Base-by-base conservation (phyloP, 1,140 invertebrate species). In the Oryctes rhinoceros region DNA sequence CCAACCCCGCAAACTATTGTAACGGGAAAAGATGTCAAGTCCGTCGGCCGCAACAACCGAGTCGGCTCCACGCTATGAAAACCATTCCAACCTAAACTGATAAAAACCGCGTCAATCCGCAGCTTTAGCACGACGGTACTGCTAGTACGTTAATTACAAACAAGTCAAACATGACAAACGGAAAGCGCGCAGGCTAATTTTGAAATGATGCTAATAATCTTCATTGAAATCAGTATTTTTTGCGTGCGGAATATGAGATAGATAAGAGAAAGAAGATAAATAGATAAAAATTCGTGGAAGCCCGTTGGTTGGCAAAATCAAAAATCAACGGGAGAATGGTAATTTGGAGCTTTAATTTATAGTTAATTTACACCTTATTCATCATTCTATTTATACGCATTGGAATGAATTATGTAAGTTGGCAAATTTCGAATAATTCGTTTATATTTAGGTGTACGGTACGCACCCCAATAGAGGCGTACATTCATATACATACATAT, bases 281-380 rank as follows among this genome's bases (percentile, higher is more conserved):
- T 59, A 15, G 15, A 59, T 59, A 59, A 59, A n/a, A 18, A n/a
- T 59, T 59, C n/a, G n/a, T 0, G 4, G 3, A 59, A 59, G 15
- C 15, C 18, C 15, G 18, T 59, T 18, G 3, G 6, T 59, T n/a
- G 1, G 6, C 15, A 1, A 59, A 59, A 59, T 59, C 15, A 59
- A 59, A 59, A 15, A 6, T 6, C 53, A 59, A 18, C 15, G 6
- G 1, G 18, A 18, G 4, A 59, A 59, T 59, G 11, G 18, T 7
- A 59, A n/a, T n/a, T 7, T 6, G n/a, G 53, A 0, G 1, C 13
- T 3, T n/a, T 59, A 15, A 59, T 59, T 59, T 59, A 15, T 18
- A 59, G 53, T 59, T 59, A 59, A 59, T 59, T 59, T 59, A 59
- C 53, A 59, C 53, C 53, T n/a, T 59, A 59, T 59, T 59, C 53